Percentiles rank a stretch among this genome's conserved stretches.
phyloP scores from a whole-genome alignment of 1,140 invertebrate genomes.

The Bombus consobrinus region DNA sequence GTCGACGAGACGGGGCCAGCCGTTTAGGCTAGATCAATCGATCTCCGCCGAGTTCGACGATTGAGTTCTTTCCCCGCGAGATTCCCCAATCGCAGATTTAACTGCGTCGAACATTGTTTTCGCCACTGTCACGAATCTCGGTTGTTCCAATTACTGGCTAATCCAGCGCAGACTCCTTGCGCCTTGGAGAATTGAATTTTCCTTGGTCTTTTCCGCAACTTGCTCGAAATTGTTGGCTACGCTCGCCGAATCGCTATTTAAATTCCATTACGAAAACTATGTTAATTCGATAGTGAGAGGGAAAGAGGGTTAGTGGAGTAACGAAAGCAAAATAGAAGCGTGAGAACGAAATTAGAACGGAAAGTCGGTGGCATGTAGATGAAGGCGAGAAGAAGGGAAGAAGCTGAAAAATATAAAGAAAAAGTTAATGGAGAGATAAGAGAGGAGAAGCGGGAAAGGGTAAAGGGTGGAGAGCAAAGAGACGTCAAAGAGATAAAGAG shows the following conservation, averaged over 20 bases:
- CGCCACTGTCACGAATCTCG: slow-evolving; percentile 45
- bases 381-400: background rate
- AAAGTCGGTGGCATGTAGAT: background rate
- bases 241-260: slow-evolving; percentile 51
- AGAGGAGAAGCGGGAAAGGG: no score
- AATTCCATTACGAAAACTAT: slow-evolving; percentile 59
- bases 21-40: background rate
- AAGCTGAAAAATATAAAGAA: background rate
- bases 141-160: slow-evolving; percentile 56
- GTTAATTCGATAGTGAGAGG: slow-evolving; percentile 60
- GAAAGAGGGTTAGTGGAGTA: slow-evolving; percentile 9
- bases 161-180: slow-evolving; percentile 20
- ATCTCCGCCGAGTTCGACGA: background rate
- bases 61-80: background rate
- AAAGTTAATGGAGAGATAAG: background rate
- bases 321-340: background rate
- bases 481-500: slow-evolving; percentile 16
- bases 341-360: background rate
- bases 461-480: background rate
- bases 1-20: background rate
- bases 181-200: background rate
- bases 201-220: no score
- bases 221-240: slow-evolving; percentile 11
- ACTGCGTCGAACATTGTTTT: slow-evolving; percentile 54
- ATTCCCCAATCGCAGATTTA: slow-evolving; percentile 32